A percentile compares a stretch with the other conserved stretches of the same genome.
phyloP scores from a whole-genome alignment of 92 coral and sea anemone species.

The Epizoanthus fatuus region DNA sequence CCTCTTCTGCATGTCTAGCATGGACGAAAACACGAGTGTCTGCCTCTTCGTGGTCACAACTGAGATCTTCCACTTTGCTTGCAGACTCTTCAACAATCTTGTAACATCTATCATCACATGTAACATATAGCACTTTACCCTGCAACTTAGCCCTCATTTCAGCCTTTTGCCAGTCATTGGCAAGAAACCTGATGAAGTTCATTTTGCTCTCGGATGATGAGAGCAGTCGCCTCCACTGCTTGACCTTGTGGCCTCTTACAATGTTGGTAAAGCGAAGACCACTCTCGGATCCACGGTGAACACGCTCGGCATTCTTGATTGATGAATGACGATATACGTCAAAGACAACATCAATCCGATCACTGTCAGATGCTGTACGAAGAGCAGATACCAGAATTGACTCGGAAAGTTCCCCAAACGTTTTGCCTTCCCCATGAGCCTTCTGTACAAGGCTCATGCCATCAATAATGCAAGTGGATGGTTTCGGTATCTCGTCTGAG shows the following conservation, averaged over 20 bases:
- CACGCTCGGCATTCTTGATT: constrained; percentile 71
- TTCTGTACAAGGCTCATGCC: constrained; percentile 72
- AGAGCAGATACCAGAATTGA: constrained; percentile 35
- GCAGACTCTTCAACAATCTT: constrained; percentile 29
- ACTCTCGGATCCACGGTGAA: constrained; percentile 31
- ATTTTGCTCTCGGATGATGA: constrained; percentile 42
- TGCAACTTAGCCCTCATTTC: constrained; percentile 42
- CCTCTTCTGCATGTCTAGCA: constrained; percentile 56
- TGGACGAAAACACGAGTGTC: constrained; percentile 58
- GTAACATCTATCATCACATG: constrained; percentile 35
- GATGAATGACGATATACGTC: constrained; percentile 47
- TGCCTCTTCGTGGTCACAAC: constrained; percentile 61
- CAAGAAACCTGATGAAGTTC: constrained; percentile 55
- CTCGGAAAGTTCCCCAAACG: constrained; percentile 60
- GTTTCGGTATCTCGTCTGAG: constrained; percentile 43
- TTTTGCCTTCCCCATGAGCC: constrained; percentile 39
- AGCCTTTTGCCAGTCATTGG: constrained; percentile 56
- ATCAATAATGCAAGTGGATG: constrained; percentile 61
- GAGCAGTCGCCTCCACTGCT: constrained; percentile 58
- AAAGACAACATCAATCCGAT: constrained; percentile 50
- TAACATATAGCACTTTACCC: constrained; percentile 40
- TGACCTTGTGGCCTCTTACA: constrained; percentile 52
- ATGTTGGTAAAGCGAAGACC: constrained; percentile 51
- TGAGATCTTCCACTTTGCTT: constrained; percentile 25
- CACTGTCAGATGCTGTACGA: constrained; percentile 15